Evolutionary conservation across 2,888 invertebrate species (phyloP), one percentile per base, ranked within the genome.

Genomic region (Spodoptera exigua): DNA sequence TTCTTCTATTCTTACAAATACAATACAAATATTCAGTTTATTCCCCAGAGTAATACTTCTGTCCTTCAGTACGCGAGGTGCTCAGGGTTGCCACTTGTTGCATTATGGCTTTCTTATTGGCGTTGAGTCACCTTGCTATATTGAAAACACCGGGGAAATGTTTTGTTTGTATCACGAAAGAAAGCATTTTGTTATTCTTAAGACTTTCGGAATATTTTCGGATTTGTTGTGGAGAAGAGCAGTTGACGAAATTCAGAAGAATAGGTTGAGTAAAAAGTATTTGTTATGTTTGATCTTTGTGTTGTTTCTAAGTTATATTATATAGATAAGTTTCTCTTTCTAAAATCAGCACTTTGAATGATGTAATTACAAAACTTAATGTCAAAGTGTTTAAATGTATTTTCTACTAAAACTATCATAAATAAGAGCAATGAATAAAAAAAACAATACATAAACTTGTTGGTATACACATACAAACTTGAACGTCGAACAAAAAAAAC

Each of bases 11-110:
- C 27, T 27, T 9, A 4, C 27, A 27, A 27, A 27, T 7, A 9
- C 4, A 27, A 27, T 27, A 9, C 9, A 3, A 27, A 27, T 27
- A 27, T 27, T 27, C 27, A 11, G 9, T 17, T 7, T 48, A 12
- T 10, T 40, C 18, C 9, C 18, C 9, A 1, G 2, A 13, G 13
- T 44, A 10, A 27, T 10, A 11, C 69, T 73, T 69, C 68, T 73
- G 44, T 16, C 1, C 7, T 17, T 45, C 0, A 1, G 7, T 37
- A 12, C 17, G 1, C 16, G 1, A 21, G 16, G 1, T n/a, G 4
- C 17, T 40, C 27, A 45, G 45, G 51, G 57, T 61, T 54, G n/a
- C 36, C 61, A 75, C 75, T 77, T 75, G 75, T 75, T 75, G 78
- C 75, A 48, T 62, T 43, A 55, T 70, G 53, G 53, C 13, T 52